Percentiles rank a stretch among this genome's conserved stretches.
These are phyloP conservation scores for Odontamblyopus rebecca DNA, from an alignment of 2,797 vertebrate species.

Conservation along the genomic window DNA sequence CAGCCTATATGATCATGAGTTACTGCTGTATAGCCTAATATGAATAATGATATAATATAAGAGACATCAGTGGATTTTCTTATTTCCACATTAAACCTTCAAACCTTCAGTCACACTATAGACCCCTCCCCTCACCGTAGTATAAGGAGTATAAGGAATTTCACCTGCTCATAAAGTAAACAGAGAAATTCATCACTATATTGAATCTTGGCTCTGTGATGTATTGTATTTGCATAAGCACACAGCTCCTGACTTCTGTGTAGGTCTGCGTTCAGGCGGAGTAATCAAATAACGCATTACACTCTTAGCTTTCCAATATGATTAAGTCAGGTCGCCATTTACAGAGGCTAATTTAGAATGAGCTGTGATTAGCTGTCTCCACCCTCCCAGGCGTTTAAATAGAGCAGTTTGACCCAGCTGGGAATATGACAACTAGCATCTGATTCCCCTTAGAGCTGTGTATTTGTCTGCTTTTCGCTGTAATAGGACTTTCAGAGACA, in stretches of 20 bases:
- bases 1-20: too few relatives aligned
- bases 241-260: constrained; percentile 14
- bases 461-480: constrained; percentile 38
- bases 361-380: constrained; percentile 60
- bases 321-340: constrained; percentile 54
- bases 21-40: too few relatives aligned
- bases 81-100: neutral
- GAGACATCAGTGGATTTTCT: too few relatives aligned
- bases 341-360: constrained; percentile 49
- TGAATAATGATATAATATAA: too few relatives aligned
- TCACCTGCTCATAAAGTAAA: constrained; percentile 27
- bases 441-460: constrained; percentile 42
- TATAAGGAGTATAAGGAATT: neutral
- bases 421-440: constrained; percentile 38
- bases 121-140: neutral
- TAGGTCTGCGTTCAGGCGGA: constrained; percentile 22
- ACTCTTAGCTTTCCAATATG: constrained; percentile 41
- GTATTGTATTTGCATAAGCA: neutral
- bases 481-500: constrained; percentile 43
- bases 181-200: constrained; percentile 13
- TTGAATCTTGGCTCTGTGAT: constrained; percentile 18
- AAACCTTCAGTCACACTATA: neutral
- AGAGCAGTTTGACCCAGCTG: constrained; percentile 43
- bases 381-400: constrained; percentile 51
- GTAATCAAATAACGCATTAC: constrained; percentile 50